These are phyloP conservation scores for Dipodomys stephensi DNA, from an alignment of 2,113 vertebrate species.

Conservation along the genomic window DNA sequence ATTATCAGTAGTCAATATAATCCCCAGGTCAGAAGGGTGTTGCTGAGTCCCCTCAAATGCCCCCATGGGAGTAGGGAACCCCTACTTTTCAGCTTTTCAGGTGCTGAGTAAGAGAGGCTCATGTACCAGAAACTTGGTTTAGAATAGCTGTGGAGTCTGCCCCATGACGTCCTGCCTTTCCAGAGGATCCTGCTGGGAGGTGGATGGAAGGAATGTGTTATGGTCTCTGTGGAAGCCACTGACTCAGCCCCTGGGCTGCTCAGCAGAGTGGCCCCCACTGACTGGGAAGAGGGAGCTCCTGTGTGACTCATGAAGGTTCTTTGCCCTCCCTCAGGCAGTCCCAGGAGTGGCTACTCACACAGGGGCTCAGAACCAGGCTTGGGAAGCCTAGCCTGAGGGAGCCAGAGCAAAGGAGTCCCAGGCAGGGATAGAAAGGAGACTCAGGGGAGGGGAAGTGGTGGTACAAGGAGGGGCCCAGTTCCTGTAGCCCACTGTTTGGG, in stretches of 20 bases:
- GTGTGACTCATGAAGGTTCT: background rate
- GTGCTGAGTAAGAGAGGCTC: background rate
- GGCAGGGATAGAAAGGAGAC: background rate
- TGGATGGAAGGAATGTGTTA: background rate
- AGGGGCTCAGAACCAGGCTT: background rate
- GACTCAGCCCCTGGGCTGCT: background rate
- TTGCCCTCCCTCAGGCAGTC: background rate
- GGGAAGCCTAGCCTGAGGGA: background rate
- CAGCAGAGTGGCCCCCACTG: background rate
- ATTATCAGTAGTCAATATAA: background rate
- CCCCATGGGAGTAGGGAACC: background rate
- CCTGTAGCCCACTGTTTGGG: background rate
- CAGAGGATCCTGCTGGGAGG: background rate
- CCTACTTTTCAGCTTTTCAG: background rate
- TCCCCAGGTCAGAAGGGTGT: background rate
- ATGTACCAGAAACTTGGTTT: background rate
- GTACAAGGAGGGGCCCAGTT: background rate
- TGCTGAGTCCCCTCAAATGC: background rate
- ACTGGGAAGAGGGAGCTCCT: background rate
- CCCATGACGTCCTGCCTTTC: background rate
- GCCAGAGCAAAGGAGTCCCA: background rate
- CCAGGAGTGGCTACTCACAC: background rate
- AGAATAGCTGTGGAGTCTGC: background rate
- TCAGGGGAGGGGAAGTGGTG: background rate
- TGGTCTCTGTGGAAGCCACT: slow-evolving; percentile 10